phyloP scores from a whole-genome alignment of 2,888 invertebrate species.

The Athetis lepigone region DNA sequence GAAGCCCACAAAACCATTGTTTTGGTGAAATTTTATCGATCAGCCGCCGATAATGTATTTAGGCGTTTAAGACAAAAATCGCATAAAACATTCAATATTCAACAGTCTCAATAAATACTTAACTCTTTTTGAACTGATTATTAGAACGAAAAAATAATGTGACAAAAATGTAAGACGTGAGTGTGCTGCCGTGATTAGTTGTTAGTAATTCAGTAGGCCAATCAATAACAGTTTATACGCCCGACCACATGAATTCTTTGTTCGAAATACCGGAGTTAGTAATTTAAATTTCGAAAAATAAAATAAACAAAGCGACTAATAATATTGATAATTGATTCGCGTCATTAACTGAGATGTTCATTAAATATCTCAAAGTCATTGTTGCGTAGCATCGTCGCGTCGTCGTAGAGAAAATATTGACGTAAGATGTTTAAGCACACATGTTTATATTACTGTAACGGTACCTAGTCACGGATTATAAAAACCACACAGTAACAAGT shows the following conservation, averaged over 20 bases:
- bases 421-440: slow-evolving; percentile 33
- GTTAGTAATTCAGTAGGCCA: too few relatives aligned
- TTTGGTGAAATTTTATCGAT: too few relatives aligned
- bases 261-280: too few relatives aligned
- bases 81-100: not conserved
- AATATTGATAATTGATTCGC: not conserved
- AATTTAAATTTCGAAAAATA: not conserved
- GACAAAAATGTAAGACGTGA: too few relatives aligned
- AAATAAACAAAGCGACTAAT: not conserved
- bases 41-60: not conserved
- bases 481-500: not conserved
- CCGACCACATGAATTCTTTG: too few relatives aligned
- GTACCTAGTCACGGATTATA: slow-evolving; percentile 34
- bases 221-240: too few relatives aligned
- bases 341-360: slow-evolving; percentile 2
- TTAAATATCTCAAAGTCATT: slow-evolving; percentile 27
- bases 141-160: too few relatives aligned
- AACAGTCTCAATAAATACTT: not conserved
- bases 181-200: too few relatives aligned
- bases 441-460: slow-evolving; percentile 17
- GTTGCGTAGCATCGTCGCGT: slow-evolving; percentile 37
- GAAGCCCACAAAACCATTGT: too few relatives aligned
- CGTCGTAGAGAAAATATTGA: slow-evolving; percentile 31
- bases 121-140: too few relatives aligned
- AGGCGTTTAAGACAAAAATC: not conserved